Base-by-base conservation (phyloP, 2,888 invertebrate genomes). In the Euclidia mi region DNA sequence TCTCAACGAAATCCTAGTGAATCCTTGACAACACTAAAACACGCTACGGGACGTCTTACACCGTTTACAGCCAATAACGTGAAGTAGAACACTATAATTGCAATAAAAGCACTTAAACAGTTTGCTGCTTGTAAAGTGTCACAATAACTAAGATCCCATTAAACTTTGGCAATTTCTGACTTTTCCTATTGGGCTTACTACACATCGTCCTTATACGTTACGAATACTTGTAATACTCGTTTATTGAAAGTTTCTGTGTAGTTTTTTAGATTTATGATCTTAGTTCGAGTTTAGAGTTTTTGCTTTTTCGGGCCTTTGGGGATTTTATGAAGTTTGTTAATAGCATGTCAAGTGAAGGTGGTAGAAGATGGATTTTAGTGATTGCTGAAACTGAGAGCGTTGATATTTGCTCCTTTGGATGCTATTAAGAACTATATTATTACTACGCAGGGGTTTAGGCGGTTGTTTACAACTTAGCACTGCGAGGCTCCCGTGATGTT, bases 111-210 rank as follows among this genome's bases (percentile, higher is more conserved):
- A 86, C 81, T 89, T 85, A 79, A 59, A 81, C 82, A 85, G 84
- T 75, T 84, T 86, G 73, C 84, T 84, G 76, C 85, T 83, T 84
- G 84, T 87, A 84, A 90, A 88, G 85, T 88, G 91, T 88, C 91
- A 90, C 91, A 89, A 90, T 88, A 86, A 82, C 88, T 89, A 88
- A 88, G 90, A 90, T 86, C 87, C 87, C 81, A 90, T 91, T 91
- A 88, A 91, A 91, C 89, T 91, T 90, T 85, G 77, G 87, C 89
- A 91, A 89, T 91, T 89, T 82, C 83, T 74, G 91, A 91, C 88
- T 91, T 90, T 89, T 88, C 89, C 90, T 88, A 90, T 91, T 90
- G 90, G 84, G 80, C 82, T 84, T 78, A 81, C 81, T 82, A 82
- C 84, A 87, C 85, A 85, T 79, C 71, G 78, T 59, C 73, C 64